Percentiles rank a stretch among this genome's conserved stretches.
These are phyloP conservation scores for Rhagologus leucostigma DNA, from an alignment of 2,113 vertebrate genomes.

Conservation along the genomic window DNA sequence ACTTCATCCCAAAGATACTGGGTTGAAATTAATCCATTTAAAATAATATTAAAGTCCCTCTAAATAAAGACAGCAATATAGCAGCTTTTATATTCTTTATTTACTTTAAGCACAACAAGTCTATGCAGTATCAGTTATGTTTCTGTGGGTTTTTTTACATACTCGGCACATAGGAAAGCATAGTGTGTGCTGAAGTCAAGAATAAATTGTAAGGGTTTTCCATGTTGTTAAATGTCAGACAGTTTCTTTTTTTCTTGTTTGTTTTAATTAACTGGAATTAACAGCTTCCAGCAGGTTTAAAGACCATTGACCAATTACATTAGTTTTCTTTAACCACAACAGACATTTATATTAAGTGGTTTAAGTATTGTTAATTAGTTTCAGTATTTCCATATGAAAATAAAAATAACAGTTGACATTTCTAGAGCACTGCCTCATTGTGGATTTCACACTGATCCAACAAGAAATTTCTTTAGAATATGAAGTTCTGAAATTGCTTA, in stretches of 20 bases:
- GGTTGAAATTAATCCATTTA: background rate
- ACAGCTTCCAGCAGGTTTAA: slow-evolving; percentile 19
- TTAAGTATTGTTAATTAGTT: slow-evolving; percentile 40
- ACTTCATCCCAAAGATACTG: background rate
- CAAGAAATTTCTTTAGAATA: background rate
- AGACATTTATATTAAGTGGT: slow-evolving; percentile 1
- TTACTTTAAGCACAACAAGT: background rate
- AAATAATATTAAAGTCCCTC: background rate
- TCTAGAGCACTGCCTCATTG: background rate
- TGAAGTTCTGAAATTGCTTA: background rate
- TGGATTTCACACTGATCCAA: background rate
- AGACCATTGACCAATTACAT: slow-evolving; percentile 25
- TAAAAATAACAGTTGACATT: background rate
- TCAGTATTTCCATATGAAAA: background rate
- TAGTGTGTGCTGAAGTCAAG: background rate
- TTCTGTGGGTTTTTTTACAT: background rate
- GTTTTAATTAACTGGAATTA: slow-evolving; percentile 36
- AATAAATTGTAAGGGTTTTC: background rate
- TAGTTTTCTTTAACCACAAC: slow-evolving; percentile 45
- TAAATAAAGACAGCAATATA: background rate
- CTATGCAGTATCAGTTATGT: background rate
- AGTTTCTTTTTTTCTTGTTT: background rate
- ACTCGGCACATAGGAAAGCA: background rate
- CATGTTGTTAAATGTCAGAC: background rate
- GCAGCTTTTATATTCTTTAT: background rate